These are phyloP conservation scores for Vulpes ferrilata DNA, from an alignment of 2,113 vertebrate genomes.

Conservation along the genomic window DNA sequence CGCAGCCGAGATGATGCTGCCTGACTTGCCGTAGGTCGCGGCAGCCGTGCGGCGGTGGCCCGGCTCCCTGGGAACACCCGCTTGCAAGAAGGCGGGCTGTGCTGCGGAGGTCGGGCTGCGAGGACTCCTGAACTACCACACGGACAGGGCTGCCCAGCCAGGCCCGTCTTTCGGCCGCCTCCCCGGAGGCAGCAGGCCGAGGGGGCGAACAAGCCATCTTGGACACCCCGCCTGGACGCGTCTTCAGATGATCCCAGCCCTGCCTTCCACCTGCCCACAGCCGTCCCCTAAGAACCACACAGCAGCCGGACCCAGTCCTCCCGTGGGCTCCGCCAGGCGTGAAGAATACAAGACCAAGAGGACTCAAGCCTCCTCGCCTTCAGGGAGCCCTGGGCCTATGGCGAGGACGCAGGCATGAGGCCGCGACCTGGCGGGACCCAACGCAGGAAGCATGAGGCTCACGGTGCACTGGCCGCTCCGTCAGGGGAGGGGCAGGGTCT, in stretches of 20 bases:
- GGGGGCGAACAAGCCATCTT: neutral
- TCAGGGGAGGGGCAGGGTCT: neutral
- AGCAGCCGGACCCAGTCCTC: neutral
- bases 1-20: neutral
- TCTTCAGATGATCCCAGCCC: neutral
- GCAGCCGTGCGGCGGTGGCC: neutral
- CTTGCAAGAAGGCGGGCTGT: neutral
- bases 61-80: neutral
- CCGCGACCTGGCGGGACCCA: neutral
- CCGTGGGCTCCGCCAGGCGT: neutral
- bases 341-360: neutral
- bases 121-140: neutral
- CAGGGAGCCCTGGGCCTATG: neutral
- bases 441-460: neutral
- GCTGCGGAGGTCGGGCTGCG: accelerated
- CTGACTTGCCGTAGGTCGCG: neutral
- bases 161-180: neutral
- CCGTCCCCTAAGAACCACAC: neutral
- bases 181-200: accelerated
- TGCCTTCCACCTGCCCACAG: neutral
- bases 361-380: neutral
- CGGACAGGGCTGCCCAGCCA: neutral
- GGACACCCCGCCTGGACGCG: too few species aligned
- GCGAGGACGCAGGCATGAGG: accelerated
- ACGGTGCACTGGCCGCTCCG: accelerated